Conservation (phyloP, 2,797 vertebrate species). For the Coracias cyanogaster region DNA sequence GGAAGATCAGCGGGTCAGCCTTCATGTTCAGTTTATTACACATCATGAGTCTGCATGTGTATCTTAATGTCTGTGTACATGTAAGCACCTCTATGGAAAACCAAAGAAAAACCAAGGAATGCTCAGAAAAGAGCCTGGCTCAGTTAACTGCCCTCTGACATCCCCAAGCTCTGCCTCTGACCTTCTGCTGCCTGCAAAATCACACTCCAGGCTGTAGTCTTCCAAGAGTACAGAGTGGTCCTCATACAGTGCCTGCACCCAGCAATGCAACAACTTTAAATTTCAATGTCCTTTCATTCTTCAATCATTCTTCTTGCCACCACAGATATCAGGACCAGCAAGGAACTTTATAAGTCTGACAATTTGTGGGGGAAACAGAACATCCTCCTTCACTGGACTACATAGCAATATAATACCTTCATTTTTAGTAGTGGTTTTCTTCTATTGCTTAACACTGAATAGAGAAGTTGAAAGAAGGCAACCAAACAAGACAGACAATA, state of each 20-base stretch:
- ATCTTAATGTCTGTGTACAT: rapidly evolving
- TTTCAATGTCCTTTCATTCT: not conserved
- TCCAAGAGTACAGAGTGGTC: not conserved
- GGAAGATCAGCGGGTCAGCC: not conserved
- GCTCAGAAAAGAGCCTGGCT: not conserved
- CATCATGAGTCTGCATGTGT: rapidly evolving
- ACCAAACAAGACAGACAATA: not conserved
- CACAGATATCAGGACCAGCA: not conserved
- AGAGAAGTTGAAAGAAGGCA: not conserved
- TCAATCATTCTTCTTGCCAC: not conserved
- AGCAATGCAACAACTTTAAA: not conserved
- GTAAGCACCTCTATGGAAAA: not conserved
- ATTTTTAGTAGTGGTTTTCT: not conserved
- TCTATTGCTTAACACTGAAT: not conserved
- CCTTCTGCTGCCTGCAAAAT: not conserved
- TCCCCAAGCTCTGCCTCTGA: not conserved
- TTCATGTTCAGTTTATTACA: not conserved
- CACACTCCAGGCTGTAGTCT: not conserved
- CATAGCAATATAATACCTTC: rapidly evolving
- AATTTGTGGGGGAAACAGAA: not conserved
- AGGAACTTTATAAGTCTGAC: not conserved
- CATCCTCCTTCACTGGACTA: not conserved
- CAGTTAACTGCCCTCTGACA: not conserved
- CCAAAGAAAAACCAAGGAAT: not conserved
- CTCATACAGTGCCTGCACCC: not conserved